Conservation (phyloP, 2,113 vertebrate species). For the Crocuta crocuta region DNA sequence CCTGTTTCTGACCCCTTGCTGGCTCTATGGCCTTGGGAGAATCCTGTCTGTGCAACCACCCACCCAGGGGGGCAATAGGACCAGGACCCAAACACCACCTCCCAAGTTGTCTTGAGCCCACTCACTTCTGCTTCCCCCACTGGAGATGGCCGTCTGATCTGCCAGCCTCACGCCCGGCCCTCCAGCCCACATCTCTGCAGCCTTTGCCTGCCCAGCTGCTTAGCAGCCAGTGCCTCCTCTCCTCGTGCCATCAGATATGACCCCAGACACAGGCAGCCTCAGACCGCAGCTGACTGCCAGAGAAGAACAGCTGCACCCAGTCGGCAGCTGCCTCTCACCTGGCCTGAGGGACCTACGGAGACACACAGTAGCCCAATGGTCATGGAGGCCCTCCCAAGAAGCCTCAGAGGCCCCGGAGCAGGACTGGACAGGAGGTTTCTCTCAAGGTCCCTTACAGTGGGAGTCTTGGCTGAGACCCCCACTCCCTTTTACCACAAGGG, state of each 20-base stretch:
- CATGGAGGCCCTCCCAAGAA: not conserved
- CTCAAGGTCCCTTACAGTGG: not conserved
- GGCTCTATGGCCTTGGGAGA: not conserved
- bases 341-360: not conserved
- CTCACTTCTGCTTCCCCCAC: not conserved
- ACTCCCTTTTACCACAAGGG: not conserved
- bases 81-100: not conserved
- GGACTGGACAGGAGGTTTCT: not conserved
- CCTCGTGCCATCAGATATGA: not conserved
- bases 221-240: not conserved
- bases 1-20: not conserved
- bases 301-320: not conserved
- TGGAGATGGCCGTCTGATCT: fast-evolving
- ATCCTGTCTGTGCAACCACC: not conserved
- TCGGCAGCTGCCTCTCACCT: not conserved
- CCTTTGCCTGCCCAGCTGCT: constrained; percentile 41
- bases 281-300: not conserved
- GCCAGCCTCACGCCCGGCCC: not conserved
- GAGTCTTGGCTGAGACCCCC: not conserved
- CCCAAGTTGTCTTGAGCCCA: not conserved
- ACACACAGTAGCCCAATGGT: not conserved
- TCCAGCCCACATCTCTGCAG: not conserved
- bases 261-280: not conserved
- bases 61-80: not conserved
- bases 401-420: not conserved